Base-by-base conservation (phyloP, 2,797 vertebrate species). In the Melanotaenia trifasciata region DNA sequence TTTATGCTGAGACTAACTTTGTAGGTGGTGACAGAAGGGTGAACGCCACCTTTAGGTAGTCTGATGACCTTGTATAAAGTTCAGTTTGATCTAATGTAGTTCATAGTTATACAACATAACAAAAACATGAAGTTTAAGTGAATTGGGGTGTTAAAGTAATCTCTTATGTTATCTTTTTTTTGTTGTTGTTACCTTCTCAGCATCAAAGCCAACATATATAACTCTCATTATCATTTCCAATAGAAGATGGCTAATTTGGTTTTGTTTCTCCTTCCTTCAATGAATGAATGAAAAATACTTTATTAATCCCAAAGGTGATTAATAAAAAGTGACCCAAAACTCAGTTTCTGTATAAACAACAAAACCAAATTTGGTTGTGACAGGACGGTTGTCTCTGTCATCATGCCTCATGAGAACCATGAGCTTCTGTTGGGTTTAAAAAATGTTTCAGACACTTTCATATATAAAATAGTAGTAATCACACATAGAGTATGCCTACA, bases 381-480 rank as follows among this genome's bases (percentile, higher is more conserved):
- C 32, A 58, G 30, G 28, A 64, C 30, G 24, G 32, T 36, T 53
- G 10, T 30, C 3, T 2, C 30, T 16, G 3, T 56, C 1, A 4
- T 22, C 53, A 24, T 67, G 11, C 18, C 58, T 57, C 43, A 22
- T 60, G 40, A 38, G 64, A 43, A 22, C 72, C 18, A 4, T 12
- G 1, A 43, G 10, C 30, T 64, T 70, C 57, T 24, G 59, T 54
- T n/a, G 22, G 50, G 75, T 54, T 33, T 57, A 45, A 59, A 69
- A 61, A 47, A 67, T 24, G 6, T 51, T 30, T 2, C 7, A 20
- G 7, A 62, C 11, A 38, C 26, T 63, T 67, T 9, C 10, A 18
- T 26, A 24, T 59, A 20, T 63, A 38, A 60, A 74, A 79, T 77
- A 64, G 53, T 18, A 64, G 54, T 64, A 66, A 38, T 79, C 40